phyloP scores from a whole-genome alignment of 2,113 vertebrate species.

The Lichenostomus cassidix region DNA sequence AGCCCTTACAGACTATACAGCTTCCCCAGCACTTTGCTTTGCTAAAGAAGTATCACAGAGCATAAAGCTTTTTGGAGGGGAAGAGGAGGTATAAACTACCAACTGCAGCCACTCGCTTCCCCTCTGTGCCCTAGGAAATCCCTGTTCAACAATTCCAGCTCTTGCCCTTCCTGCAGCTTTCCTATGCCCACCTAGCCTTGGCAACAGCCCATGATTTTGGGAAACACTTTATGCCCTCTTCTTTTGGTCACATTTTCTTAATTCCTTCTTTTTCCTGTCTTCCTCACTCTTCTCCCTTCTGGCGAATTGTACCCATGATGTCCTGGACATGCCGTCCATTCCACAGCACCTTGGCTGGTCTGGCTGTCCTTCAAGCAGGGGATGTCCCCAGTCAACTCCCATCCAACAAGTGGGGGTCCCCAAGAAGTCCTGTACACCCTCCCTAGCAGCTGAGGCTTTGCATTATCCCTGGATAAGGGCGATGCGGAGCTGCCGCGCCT shows the following conservation, averaged over 20 bases:
- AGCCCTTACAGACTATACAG: rapidly evolving
- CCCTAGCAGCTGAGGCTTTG: not conserved
- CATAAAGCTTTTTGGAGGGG: not conserved
- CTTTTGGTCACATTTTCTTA: not conserved
- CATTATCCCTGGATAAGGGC: not conserved
- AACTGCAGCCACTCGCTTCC: rapidly evolving
- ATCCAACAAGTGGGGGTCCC: not conserved
- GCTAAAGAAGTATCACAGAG: not conserved
- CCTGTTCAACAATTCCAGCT: not conserved
- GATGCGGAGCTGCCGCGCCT: rapidly evolving
- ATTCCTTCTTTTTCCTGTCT: rapidly evolving
- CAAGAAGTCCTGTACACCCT: not conserved
- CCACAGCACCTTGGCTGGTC: too few relatives aligned
- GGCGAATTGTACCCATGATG: too few relatives aligned
- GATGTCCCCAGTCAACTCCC: not conserved
- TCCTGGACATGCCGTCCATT: not conserved
- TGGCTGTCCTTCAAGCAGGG: not conserved
- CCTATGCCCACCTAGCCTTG: not conserved
- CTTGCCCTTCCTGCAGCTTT: not conserved
- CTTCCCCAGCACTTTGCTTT: not conserved
- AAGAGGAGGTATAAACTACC: not conserved
- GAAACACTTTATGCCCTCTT: not conserved
- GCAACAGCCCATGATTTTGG: not conserved
- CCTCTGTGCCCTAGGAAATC: not conserved
- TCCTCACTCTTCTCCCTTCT: not conserved